A percentile compares a stretch with the other conserved stretches of the same genome.
These are phyloP conservation scores for Carcharodon carcharias DNA, from an alignment of 2,797 vertebrate genomes.

Conservation along the genomic window DNA sequence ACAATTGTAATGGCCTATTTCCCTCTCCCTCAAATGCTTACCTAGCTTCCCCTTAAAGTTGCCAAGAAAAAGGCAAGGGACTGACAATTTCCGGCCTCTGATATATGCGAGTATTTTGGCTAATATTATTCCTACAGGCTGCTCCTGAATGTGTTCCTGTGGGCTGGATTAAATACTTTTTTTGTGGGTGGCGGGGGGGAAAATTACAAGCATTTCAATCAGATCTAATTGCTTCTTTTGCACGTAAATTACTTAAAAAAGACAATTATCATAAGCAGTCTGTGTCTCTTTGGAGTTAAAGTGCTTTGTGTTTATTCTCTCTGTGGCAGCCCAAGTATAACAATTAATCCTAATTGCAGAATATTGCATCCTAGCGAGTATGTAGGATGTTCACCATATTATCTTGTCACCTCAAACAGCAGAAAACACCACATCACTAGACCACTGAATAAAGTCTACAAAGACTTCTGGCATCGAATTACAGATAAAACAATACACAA, in stretches of 20 bases:
- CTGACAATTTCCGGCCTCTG: not conserved
- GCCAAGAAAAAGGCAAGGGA: not conserved
- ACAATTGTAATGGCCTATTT: too few relatives aligned
- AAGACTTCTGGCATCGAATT: not conserved
- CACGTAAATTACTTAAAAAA: not conserved
- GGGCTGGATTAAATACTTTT: constrained; percentile 14
- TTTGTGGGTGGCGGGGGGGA: constrained; percentile 25
- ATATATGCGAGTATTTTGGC: not conserved
- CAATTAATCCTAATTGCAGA: constrained; percentile 30
- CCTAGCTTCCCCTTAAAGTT: not conserved
- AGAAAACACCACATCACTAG: not conserved
- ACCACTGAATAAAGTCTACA: not conserved
- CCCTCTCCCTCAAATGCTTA: too few relatives aligned
- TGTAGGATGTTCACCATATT: constrained; percentile 19
- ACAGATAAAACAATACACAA: not conserved
- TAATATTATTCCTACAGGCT: not conserved
- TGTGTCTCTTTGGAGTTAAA: not conserved
- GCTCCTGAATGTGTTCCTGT: not conserved
- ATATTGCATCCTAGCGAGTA: constrained; percentile 11
- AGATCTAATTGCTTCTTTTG: constrained; percentile 24
- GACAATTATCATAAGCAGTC: constrained; percentile 29
- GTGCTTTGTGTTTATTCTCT: not conserved
- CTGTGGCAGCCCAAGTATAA: not conserved
- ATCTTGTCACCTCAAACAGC: constrained; percentile 26
- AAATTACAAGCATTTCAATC: not conserved